Evolutionary conservation across 2,797 vertebrate genomes (phyloP), one percentile per base, ranked within the genome.

Genomic region (Micromesistius poutassou): DNA sequence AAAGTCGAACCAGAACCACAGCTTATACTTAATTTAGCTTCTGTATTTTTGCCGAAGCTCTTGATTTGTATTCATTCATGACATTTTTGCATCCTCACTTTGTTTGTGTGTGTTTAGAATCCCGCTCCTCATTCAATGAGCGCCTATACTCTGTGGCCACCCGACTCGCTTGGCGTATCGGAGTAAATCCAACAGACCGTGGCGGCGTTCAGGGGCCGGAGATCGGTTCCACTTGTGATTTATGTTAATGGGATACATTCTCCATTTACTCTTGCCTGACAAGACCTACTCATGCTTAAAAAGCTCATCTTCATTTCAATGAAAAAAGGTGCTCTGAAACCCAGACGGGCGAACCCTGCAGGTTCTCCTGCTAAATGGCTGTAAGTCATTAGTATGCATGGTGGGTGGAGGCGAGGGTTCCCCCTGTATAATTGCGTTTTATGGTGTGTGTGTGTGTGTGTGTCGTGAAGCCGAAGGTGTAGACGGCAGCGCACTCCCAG

Each of bases 201-300:
- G 87, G 79, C 87, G 76, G 77, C 85, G 81, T 78, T 80, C 62
- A 76, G 75, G 50, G 78, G 79, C 81, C 28, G 25, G 81, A 86
- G 85, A 88, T 77, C 74, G 86, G 86, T 88, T 87, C 82, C 85
- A 88, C 78, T 89, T 82, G 77, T 88, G 89, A 92, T 92, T 93
- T 92, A 92, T 93, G 92, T 90, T 91, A 92, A 93, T 92, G 86
- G 86, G 87, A 91, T 87, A 90, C 86, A 89, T 91, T 89, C 89
- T 91, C 90, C 89, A 91, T 91, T 87, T 92, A 86, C 84, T 88
- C 77, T 81, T 82, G 82, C 81, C 88, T 90, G 86, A 84, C 86
- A 89, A 89, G 86, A 87, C 78, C 90, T 88, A 90, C 88, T 93
- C 83, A 83, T 90, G 90, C 91, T 90, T 86, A 89, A 91, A 92